A percentile compares a stretch with the other conserved stretches of the same genome.
phyloP scores from a whole-genome alignment of 1,140 invertebrate species.

The Psix sp. region DNA sequence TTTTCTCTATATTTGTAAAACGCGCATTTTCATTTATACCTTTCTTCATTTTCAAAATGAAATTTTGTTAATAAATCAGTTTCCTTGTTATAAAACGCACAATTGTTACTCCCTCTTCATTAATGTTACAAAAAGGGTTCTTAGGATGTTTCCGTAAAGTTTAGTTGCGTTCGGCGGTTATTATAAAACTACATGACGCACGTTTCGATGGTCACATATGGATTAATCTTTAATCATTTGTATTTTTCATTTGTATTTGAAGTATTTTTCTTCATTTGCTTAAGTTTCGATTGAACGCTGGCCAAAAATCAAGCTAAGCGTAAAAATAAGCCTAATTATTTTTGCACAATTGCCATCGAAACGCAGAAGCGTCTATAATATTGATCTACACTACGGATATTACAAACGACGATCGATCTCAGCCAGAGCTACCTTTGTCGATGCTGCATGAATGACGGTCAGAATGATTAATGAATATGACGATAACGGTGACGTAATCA shows the following conservation, averaged over 20 bases:
- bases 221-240: no score
- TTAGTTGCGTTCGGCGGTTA: conserved; percentile 56
- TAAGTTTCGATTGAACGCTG: no score
- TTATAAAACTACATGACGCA: conserved; percentile 46
- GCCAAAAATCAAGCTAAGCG: no score
- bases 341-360: conserved; percentile 26
- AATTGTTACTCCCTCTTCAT: no score
- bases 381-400: conserved; percentile 50
- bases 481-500: conserved; percentile 59
- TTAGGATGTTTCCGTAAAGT: conserved; percentile 56
- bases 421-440: conserved; percentile 58
- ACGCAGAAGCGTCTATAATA: conserved; percentile 42
- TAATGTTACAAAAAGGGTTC: conserved; percentile 58
- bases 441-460: conserved; percentile 56
- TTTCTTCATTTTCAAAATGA: no score
- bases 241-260: no score
- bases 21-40: no score
- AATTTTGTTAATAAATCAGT: no score
- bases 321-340: no score
- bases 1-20: no score
- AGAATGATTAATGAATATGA: conserved; percentile 57
- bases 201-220: conserved; percentile 41
- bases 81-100: no score
- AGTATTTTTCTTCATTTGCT: no score
- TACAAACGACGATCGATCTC: conserved; percentile 60